Evolutionary conservation across 2,888 invertebrate genomes (phyloP), one percentile per base, ranked within the genome.

Genomic region (Drosophila mettleri): DNA sequence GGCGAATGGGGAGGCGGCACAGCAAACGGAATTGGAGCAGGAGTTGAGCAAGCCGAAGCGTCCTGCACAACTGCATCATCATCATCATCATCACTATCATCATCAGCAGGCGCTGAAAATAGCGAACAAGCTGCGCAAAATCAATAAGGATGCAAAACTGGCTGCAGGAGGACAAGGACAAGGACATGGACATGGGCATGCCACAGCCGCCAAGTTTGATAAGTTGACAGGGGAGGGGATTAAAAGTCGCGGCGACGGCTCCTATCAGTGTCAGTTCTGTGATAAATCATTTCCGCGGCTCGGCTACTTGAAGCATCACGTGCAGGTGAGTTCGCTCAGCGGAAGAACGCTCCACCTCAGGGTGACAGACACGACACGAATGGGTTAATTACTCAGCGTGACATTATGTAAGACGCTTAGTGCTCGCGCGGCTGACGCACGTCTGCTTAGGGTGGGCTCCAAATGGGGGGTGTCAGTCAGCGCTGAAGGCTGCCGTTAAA

Each of bases 221-320:
- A 92, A 92, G 92, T 89, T 90, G 91, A 92, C 91, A 91, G 86
- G 89, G 78, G 91, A 92, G 61, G 89, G 91, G 85, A 91, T 92
- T 91, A 92, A 91, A 78, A 86, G 80, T 64, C 86, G 82, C 71
- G 89, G 91, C 88, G 94, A 94, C 92, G 96, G 97, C 77, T 97
- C 97, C 70, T 97, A 97, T 94, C 95, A 96, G 90, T 98, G 97
- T 93, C 96, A 96, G 93, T 97, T 96, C 93, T 98, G 98, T 93
- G 96, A 97, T 91, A 96, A 97, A 92, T 96, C 97, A 78, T 98
- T 97, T 93, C 96, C 97, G 18, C 94, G 97, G 81, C 95, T 96
- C 78, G 96, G 96, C 74, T 96, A 96, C 92, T 94, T 98, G 85
- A 97, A 97, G 93, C 96, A 97, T 93, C 98, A 98, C 94, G 97